Evolutionary conservation across 1,140 invertebrate genomes (phyloP).

Genomic region (Phymorhynchus buccinoides): DNA sequence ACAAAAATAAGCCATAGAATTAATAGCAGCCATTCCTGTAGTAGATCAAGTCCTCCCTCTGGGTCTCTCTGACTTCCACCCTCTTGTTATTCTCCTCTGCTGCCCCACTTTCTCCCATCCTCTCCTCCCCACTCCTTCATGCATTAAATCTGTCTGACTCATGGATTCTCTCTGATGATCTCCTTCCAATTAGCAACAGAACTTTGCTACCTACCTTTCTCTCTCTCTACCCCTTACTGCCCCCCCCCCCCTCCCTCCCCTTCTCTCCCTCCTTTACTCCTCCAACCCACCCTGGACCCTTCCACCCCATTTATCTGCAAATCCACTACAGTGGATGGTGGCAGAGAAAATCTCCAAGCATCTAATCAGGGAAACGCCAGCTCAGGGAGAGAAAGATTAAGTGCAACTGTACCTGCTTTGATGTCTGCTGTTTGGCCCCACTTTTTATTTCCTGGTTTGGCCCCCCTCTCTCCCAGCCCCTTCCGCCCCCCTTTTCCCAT

Average conservation of each 20-base stretch:
- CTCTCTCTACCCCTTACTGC: neutral
- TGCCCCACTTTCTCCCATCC: neutral
- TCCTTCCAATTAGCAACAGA: neutral
- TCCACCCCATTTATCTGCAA: too few relatives aligned
- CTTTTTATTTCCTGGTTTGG: too few relatives aligned
- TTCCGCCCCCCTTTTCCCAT: neutral
- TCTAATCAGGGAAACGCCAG: neutral
- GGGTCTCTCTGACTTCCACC: neutral
- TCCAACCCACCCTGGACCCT: too few relatives aligned
- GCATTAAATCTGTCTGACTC: neutral
- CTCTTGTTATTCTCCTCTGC: neutral
- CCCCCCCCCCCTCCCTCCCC: neutral
- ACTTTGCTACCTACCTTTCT: neutral
- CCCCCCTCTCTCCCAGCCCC: too few relatives aligned
- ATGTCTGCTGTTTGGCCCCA: neutral
- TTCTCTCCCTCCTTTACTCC: neutral
- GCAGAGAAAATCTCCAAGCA: neutral
- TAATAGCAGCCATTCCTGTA: too few relatives aligned
- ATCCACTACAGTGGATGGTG: neutral
- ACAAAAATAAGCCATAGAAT: too few relatives aligned
- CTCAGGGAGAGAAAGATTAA: neutral
- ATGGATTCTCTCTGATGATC: neutral
- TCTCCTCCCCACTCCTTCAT: neutral
- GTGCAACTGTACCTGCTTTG: neutral
- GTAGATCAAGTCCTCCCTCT: neutral